phyloP scores from a whole-genome alignment of 2,113 vertebrate genomes.

The Silurus meridionalis region DNA sequence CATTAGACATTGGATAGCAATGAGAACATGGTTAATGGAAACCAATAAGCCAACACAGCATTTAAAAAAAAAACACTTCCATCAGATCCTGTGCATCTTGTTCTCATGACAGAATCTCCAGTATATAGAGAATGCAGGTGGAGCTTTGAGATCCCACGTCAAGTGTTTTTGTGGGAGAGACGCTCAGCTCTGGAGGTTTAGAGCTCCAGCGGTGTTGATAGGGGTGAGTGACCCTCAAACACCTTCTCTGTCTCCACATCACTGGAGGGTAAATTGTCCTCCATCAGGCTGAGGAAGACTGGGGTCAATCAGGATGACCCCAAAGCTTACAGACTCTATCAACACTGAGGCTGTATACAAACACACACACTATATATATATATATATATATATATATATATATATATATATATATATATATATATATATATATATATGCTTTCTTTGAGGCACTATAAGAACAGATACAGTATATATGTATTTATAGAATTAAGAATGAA shows the following conservation, averaged over 20 bases:
- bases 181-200: background rate
- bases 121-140: background rate
- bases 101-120: background rate
- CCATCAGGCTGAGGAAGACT: constrained; percentile 47
- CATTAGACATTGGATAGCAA: background rate
- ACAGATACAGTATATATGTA: background rate
- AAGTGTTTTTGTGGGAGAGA: constrained; percentile 17
- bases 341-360: constrained; percentile 14
- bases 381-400: too few species aligned
- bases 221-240: constrained; percentile 60
- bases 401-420: too few species aligned
- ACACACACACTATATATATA: too few species aligned
- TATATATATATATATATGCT: background rate
- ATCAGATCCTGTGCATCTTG: background rate
- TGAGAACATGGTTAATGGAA: background rate
- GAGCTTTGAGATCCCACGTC: background rate
- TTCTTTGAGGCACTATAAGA: background rate
- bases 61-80: background rate
- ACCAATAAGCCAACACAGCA: background rate
- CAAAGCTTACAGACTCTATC: constrained; percentile 45
- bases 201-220: constrained; percentile 59
- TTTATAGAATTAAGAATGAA: background rate
- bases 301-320: constrained; percentile 54
- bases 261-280: constrained; percentile 51
- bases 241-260: constrained; percentile 50